Conservation (phyloP, 2,888 invertebrate genomes). For the Drosophila tanythrix region DNA sequence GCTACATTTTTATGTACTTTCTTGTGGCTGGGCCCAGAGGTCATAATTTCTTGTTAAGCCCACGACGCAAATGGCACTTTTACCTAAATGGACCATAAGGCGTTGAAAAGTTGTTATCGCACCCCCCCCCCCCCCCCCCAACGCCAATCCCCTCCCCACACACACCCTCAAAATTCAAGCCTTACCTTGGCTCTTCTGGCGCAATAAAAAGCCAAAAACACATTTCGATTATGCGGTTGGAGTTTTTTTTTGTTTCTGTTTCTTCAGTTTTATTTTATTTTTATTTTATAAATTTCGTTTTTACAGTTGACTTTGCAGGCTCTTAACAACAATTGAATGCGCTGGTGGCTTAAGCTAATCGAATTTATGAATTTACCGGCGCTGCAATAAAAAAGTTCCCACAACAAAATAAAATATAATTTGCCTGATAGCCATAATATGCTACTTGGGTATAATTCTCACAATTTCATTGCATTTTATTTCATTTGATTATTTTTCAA, state of each 20-base stretch:
- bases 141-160: conserved; percentile 5
- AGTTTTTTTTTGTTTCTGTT: conserved; percentile 29
- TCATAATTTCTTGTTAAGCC: conserved; percentile 83
- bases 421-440: conserved; percentile 64
- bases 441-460: conserved; percentile 30
- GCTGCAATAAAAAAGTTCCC: conserved; percentile 63
- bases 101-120: conserved; percentile 80
- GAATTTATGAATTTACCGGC: conserved; percentile 57
- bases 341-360: conserved; percentile 65
- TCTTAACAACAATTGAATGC: conserved; percentile 71
- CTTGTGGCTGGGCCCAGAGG: conserved; percentile 53
- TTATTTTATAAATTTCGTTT: conserved; percentile 56
- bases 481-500: conserved; percentile 36
- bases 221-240: conserved; percentile 73
- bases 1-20: conserved; percentile 43
- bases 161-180: conserved; percentile 19
- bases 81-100: conserved; percentile 82
- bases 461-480: conserved; percentile 28
- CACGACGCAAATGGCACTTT: conserved; percentile 82
- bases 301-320: conserved; percentile 49
- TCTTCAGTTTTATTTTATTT: conserved; percentile 20
- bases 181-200: conserved; percentile 52
- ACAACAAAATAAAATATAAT: conserved; percentile 65
- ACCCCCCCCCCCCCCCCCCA: conserved; percentile 9
- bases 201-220: conserved; percentile 77